Evolutionary conservation across 2,888 invertebrate species (phyloP).

Genomic region (Ramazzottius varieornatus): DNA sequence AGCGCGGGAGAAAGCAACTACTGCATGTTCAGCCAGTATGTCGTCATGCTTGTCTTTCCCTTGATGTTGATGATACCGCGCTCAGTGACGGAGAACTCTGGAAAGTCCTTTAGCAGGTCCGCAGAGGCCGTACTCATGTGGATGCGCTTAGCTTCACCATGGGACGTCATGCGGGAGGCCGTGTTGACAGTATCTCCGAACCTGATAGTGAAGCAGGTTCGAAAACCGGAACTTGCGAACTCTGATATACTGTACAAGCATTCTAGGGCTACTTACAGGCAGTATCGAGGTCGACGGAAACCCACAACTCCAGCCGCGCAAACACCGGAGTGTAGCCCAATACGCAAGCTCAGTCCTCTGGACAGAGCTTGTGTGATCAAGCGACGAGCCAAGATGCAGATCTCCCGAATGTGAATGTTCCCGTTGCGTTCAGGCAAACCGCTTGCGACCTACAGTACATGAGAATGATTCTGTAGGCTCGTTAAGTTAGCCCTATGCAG

Average conservation of each 20-base stretch:
- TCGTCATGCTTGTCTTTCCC: background rate
- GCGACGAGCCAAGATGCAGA: background rate
- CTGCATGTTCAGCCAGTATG: background rate
- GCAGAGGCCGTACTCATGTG: background rate
- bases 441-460: background rate
- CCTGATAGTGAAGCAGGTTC: too few relatives aligned
- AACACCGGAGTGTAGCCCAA: background rate
- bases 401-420: background rate
- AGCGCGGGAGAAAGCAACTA: too few relatives aligned
- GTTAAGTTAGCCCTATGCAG: too few relatives aligned
- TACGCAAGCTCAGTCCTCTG: background rate
- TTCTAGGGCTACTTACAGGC: background rate
- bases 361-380: background rate
- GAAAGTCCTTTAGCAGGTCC: background rate
- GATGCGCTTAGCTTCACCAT: background rate
- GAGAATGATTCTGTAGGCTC: too few relatives aligned
- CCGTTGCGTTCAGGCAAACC: background rate
- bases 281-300: background rate
- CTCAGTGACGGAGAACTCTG: background rate
- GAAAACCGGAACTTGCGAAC: too few relatives aligned
- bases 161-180: background rate
- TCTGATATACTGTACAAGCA: too few relatives aligned
- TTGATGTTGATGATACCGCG: background rate
- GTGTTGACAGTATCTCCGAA: background rate
- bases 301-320: background rate